Percentiles rank a stretch among this genome's conserved stretches.
Conservation (phyloP, 2,113 vertebrate species). For the Xenus cinereus region DNA sequence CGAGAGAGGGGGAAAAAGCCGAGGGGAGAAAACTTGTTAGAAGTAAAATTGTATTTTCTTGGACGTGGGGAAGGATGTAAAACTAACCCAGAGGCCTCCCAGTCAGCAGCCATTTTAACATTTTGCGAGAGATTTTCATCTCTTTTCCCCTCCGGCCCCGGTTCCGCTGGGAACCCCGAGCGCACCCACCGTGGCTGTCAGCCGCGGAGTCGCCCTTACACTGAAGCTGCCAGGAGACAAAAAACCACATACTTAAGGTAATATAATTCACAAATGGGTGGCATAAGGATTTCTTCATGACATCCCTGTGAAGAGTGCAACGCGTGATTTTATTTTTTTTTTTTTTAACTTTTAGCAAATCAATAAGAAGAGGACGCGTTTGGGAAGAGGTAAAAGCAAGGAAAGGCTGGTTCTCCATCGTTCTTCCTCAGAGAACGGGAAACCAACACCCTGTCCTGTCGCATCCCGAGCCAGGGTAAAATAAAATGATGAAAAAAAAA, state of each 20-base stretch:
- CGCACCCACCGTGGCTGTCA: conserved; percentile 30
- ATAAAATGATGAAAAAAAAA: not conserved
- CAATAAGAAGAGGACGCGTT: not conserved
- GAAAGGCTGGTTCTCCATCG: accelerated
- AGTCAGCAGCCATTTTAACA: conserved; percentile 60
- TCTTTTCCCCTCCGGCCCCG: conserved; percentile 46
- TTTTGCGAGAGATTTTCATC: conserved; percentile 17
- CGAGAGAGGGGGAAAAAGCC: not conserved
- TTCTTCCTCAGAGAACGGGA: not conserved
- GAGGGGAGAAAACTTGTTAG: conserved; percentile 5
- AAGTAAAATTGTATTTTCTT: conserved; percentile 50
- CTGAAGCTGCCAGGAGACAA: conserved; percentile 55
- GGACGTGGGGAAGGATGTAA: conserved; percentile 30
- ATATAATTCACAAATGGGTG: not conserved
- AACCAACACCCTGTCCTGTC: not conserved
- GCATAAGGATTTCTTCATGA: conserved; percentile 17
- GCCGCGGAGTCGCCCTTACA: not conserved
- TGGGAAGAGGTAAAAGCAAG: not conserved
- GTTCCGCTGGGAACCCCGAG: not conserved
- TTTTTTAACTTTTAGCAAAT: not conserved
- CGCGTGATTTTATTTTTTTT: not conserved
- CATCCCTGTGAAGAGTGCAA: not conserved
- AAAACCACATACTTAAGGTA: not conserved
- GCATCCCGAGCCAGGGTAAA: not conserved
- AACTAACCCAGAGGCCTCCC: conserved; percentile 48